These are phyloP conservation scores for Rattus rattus DNA, from an alignment of 2,113 vertebrate genomes.

Conservation along the genomic window DNA sequence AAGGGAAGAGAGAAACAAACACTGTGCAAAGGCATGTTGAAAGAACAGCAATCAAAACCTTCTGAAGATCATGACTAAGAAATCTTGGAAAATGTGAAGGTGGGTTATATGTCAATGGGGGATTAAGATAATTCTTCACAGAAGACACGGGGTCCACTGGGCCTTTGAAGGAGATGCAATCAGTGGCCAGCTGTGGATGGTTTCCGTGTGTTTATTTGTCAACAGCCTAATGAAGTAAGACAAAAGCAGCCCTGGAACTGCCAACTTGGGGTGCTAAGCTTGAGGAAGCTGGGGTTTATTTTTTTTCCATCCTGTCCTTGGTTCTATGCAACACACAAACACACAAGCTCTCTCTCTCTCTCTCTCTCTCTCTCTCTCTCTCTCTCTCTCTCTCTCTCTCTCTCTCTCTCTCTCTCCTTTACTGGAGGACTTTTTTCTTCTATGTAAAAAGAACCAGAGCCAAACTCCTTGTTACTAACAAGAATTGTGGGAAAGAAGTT, in stretches of 20 bases:
- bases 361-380: too few relatives aligned
- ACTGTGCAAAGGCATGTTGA: background rate
- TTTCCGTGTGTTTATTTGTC: slow-evolving; percentile 77
- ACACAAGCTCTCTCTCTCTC: background rate
- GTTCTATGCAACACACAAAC: background rate
- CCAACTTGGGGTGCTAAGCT: slow-evolving; percentile 47
- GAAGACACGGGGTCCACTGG: slow-evolving; percentile 30
- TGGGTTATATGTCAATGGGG: slow-evolving; percentile 64
- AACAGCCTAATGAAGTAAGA: slow-evolving; percentile 69
- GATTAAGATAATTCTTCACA: slow-evolving; percentile 75
- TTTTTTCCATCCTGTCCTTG: background rate
- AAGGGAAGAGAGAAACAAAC: background rate
- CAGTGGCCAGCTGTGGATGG: slow-evolving; percentile 34
- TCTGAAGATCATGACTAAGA: slow-evolving; percentile 50
- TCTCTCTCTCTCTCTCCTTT: background rate
- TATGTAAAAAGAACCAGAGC: background rate
- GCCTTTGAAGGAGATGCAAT: slow-evolving; percentile 66
- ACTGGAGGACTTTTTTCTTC: background rate
- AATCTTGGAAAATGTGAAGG: slow-evolving; percentile 57
- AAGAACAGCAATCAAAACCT: slow-evolving; percentile 30
- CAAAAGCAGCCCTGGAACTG: slow-evolving; percentile 37
- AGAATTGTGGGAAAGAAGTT: background rate
- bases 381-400: too few relatives aligned
- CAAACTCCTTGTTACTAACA: background rate
- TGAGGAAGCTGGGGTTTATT: background rate